These are phyloP conservation scores for Drosophila prolongata DNA, from an alignment of 2,888 invertebrate species.

Conservation along the genomic window DNA sequence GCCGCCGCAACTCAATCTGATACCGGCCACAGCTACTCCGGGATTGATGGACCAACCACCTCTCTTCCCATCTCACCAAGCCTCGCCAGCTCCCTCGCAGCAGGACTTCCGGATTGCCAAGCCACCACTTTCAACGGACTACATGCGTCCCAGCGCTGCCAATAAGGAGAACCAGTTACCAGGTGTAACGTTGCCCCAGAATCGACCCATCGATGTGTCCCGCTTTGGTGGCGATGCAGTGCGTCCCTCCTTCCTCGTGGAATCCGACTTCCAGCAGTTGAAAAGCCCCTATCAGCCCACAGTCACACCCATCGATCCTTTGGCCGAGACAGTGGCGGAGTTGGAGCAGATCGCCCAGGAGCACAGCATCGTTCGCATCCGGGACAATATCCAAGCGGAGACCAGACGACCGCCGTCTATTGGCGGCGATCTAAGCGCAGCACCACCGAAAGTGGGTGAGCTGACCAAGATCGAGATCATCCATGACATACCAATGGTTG, in stretches of 20 bases:
- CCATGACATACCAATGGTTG: slow-evolving; percentile 64
- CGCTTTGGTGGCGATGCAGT: slow-evolving; percentile 71
- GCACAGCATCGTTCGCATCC: slow-evolving; percentile 76
- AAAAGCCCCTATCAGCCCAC: slow-evolving; percentile 62
- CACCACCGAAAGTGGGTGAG: slow-evolving; percentile 69
- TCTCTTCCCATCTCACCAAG: slow-evolving; percentile 62
- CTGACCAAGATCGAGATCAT: slow-evolving; percentile 78
- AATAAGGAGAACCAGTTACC: slow-evolving; percentile 67
- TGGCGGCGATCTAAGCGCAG: slow-evolving; percentile 59
- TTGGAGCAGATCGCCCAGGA: slow-evolving; percentile 70
- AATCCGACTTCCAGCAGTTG: slow-evolving; percentile 56
- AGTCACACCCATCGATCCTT: slow-evolving; percentile 58
- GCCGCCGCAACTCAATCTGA: slow-evolving; percentile 73
- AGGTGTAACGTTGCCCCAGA: slow-evolving; percentile 71
- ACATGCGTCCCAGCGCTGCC: slow-evolving; percentile 79
- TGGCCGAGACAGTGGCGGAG: slow-evolving; percentile 73
- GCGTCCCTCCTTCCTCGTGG: slow-evolving; percentile 57
- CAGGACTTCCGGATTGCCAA: slow-evolving; percentile 78
- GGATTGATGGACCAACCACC: slow-evolving; percentile 54
- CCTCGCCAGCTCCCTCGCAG: slow-evolving; percentile 58
- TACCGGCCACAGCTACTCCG: slow-evolving; percentile 79
- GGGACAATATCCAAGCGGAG: slow-evolving; percentile 78
- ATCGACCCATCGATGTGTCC: slow-evolving; percentile 82
- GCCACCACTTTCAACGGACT: slow-evolving; percentile 76
- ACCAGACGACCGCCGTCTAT: slow-evolving; percentile 78